A percentile compares a stretch with the other conserved stretches of the same genome.
Conservation (phyloP, 2,888 invertebrate genomes). For the Parnassius mnemosyne region DNA sequence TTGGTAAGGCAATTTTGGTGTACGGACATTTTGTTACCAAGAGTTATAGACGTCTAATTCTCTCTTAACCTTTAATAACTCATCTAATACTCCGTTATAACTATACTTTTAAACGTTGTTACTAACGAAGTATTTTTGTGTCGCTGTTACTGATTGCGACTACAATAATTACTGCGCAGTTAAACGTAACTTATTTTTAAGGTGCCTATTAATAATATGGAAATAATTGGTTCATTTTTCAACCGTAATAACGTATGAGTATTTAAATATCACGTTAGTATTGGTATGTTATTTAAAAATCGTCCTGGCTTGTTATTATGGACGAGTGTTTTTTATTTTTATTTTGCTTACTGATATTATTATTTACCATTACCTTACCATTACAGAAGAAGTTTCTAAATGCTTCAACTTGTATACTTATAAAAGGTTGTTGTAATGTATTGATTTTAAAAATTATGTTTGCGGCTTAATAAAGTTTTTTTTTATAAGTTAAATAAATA, state of each 20-base stretch:
- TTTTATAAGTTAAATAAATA: no score
- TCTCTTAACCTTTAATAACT: no score
- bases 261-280: not conserved
- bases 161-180: conserved; percentile 6
- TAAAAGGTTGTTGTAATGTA: no score
- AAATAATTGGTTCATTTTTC: conserved; percentile 16
- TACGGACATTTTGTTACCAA: no score
- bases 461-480: no score
- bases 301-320: conserved; percentile 8
- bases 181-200: conserved; percentile 12
- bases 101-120: conserved; percentile 1
- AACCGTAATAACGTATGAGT: conserved; percentile 3
- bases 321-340: not conserved
- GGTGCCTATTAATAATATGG: conserved; percentile 3
- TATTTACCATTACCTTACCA: no score
- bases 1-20: no score
- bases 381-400: no score
- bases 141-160: not conserved
- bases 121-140: not conserved
- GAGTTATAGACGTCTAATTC: no score
- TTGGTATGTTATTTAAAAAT: not conserved
- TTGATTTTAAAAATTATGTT: no score
- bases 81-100: conserved; percentile 13
- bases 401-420: no score
- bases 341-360: no score